Percentiles rank a stretch among this genome's conserved stretches.
These are phyloP conservation scores for Saguinus midas DNA, from an alignment of 2,113 vertebrate species.

Conservation along the genomic window DNA sequence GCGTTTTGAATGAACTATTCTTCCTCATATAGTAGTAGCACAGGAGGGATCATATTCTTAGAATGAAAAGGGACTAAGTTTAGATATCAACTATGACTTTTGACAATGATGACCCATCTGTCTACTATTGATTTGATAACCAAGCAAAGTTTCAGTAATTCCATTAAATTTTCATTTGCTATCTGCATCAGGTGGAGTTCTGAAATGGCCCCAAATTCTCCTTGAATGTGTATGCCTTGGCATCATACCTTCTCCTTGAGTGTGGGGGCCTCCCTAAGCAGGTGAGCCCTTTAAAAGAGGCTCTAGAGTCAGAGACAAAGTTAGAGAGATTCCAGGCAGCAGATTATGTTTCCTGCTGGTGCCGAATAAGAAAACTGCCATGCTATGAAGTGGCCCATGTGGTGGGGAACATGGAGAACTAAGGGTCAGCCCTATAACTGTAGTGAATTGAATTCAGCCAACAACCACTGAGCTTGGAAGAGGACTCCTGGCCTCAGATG, in stretches of 20 bases:
- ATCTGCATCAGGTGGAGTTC: background rate
- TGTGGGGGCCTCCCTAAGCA: background rate
- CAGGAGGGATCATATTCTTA: background rate
- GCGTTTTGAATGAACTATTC: background rate
- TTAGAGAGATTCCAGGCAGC: background rate
- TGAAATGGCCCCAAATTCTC: background rate
- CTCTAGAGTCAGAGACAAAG: background rate
- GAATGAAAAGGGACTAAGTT: background rate
- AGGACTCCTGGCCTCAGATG: background rate
- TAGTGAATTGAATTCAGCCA: background rate
- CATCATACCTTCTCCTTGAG: background rate
- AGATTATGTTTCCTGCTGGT: background rate
- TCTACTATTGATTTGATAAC: background rate
- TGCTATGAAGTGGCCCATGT: fast-evolving
- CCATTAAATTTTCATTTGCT: background rate
- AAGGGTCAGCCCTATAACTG: background rate
- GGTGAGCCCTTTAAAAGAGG: background rate
- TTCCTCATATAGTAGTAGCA: background rate
- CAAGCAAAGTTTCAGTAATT: background rate
- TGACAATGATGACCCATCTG: background rate
- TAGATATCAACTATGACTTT: background rate
- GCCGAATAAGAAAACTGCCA: background rate
- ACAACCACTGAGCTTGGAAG: no score
- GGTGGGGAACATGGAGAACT: background rate
- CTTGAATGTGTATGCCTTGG: no score